Percentiles rank a stretch among this genome's conserved stretches.
Evolutionary conservation across 2,888 invertebrate genomes (phyloP).

Genomic region (Phyllotreta striolata): DNA sequence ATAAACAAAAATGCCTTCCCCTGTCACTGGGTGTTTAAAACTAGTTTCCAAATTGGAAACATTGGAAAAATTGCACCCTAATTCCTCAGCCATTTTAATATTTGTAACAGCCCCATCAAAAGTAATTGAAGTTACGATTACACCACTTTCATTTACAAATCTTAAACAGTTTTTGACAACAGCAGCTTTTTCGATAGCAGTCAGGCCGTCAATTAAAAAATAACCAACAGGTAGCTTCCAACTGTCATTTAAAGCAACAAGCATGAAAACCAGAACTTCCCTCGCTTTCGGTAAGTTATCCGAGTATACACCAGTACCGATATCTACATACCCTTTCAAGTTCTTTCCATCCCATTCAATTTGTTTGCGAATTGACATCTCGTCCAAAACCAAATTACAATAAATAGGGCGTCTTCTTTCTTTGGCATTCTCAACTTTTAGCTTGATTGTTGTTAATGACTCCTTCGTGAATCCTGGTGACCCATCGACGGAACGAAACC

Average conservation of each 20-base stretch:
- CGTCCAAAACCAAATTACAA: conserved; percentile 48
- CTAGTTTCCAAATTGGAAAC: conserved; percentile 24
- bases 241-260: conserved; percentile 40
- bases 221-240: conserved; percentile 47
- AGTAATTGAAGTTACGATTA: conserved; percentile 39
- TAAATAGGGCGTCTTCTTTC: not conserved
- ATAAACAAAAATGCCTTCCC: conserved; percentile 27
- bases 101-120: conserved; percentile 43
- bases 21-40: conserved; percentile 14
- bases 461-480: conserved; percentile 33
- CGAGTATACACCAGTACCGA: conserved; percentile 37
- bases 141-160: conserved; percentile 37
- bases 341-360: conserved; percentile 40
- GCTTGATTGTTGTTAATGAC: conserved; percentile 11
- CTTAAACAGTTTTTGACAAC: conserved; percentile 33
- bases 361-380: conserved; percentile 44
- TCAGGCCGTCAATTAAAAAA: conserved; percentile 40
- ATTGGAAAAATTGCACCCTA: conserved; percentile 39
- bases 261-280: conserved; percentile 42
- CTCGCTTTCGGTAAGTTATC: conserved; percentile 44
- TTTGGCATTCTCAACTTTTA: conserved; percentile 26
- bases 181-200: conserved; percentile 36
- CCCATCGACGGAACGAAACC: conserved; percentile 34
- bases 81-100: conserved; percentile 33
- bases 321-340: conserved; percentile 39